A percentile compares a stretch with the other conserved stretches of the same genome.
phyloP scores from a whole-genome alignment of 2,888 invertebrate species.

The Drosophila siamana region DNA sequence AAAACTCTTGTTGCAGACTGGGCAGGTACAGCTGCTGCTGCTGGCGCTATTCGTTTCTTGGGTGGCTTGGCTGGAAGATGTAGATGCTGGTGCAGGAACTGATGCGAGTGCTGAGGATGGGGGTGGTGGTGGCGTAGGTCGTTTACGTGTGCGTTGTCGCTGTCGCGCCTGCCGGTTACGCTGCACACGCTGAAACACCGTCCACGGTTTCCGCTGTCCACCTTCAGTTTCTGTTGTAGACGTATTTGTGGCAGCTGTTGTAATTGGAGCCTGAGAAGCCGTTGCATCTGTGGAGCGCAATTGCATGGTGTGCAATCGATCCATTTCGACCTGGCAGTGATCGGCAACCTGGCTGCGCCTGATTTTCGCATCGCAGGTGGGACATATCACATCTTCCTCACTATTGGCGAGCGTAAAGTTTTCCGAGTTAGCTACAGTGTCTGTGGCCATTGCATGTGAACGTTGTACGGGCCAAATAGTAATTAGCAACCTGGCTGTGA shows the following conservation, averaged over 20 bases:
- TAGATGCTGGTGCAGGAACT: conserved; percentile 6
- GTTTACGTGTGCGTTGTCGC: conserved; percentile 88
- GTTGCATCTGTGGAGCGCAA: conserved; percentile 31
- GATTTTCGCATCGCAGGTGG: conserved; percentile 94
- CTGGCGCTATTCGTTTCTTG: conserved; percentile 84
- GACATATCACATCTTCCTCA: conserved; percentile 89
- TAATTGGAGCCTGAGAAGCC: background rate
- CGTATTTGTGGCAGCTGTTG: conserved; percentile 3
- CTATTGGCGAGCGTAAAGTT: conserved; percentile 54
- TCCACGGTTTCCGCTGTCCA: conserved; percentile 86
- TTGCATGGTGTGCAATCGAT: conserved; percentile 86
- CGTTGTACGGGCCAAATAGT: conserved; percentile 24
- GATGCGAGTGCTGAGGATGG: conserved; percentile 32
- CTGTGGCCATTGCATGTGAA: conserved; percentile 61
- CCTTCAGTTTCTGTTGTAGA: conserved; percentile 21
- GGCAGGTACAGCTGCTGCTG: conserved; percentile 87
- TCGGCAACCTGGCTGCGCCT: conserved; percentile 93
- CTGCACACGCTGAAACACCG: conserved; percentile 91
- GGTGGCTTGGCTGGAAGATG: conserved; percentile 17
- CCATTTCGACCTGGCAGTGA: conserved; percentile 93
- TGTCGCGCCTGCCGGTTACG: conserved; percentile 89
- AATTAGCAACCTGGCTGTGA: conserved; percentile 13
- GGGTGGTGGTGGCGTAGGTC: conserved; percentile 77
- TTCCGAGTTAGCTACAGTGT: conserved; percentile 62
- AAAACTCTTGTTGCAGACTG: conserved; percentile 92